Conservation (phyloP, 2,797 vertebrate species). For the Tapirus indicus region DNA sequence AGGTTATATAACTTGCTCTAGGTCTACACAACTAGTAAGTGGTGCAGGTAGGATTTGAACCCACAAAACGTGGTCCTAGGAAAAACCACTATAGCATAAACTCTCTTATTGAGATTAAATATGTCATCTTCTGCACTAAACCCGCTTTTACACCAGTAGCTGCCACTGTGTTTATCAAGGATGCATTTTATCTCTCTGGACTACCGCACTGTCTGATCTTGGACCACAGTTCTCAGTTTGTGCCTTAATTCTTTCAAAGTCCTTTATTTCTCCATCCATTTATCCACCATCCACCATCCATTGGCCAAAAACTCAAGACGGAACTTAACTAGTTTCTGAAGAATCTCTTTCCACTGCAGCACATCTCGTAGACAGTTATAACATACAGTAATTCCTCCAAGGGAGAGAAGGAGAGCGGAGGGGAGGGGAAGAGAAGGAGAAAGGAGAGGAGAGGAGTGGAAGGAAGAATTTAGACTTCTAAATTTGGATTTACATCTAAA, state of each 20-base stretch:
- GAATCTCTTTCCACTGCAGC: neutral
- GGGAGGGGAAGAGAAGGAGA: neutral
- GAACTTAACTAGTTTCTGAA: neutral
- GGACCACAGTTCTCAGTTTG: neutral
- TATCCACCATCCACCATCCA: neutral
- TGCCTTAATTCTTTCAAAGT: neutral
- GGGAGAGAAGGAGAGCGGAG: neutral
- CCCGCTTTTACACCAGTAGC: neutral
- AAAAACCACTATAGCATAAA: neutral
- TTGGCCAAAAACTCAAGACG: neutral
- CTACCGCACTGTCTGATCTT: neutral
- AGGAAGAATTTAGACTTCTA: neutral
- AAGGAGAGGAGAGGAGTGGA: neutral
- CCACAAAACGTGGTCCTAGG: neutral
- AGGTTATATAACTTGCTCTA: neutral
- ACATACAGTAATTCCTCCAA: neutral
- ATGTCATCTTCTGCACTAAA: neutral
- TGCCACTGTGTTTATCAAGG: neutral
- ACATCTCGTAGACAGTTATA: neutral
- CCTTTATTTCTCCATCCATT: neutral
- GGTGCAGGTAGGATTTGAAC: neutral
- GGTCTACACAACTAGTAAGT: neutral
- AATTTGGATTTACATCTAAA: too few relatives aligned
- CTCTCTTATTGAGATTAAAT: neutral
- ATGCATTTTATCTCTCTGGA: neutral